Conservation (phyloP, 1,140 invertebrate genomes). For the Trinorchestia longiramus region DNA sequence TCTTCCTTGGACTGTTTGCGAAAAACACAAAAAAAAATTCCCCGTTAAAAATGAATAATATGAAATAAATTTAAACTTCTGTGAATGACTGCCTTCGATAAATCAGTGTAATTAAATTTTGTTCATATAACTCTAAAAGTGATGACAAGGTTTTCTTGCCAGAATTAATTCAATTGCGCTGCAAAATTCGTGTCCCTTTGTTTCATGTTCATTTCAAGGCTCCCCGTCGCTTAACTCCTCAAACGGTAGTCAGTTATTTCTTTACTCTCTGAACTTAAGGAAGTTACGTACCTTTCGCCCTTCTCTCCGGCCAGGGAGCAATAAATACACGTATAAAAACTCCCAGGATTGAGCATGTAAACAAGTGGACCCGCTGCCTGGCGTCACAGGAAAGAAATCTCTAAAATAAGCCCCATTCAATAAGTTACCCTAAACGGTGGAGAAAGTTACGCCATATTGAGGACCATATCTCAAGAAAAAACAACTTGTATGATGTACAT, state of each 20-base stretch:
- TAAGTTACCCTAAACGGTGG: constrained; percentile 47
- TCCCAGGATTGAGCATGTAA: constrained; percentile 13
- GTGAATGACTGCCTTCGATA: too few relatives aligned
- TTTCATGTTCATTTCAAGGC: too few relatives aligned
- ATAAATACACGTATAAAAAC: constrained; percentile 5
- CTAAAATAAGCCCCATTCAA: constrained; percentile 43
- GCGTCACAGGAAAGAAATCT: neutral
- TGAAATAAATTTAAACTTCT: too few relatives aligned
- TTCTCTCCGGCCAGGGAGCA: neutral
- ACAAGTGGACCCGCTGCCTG: neutral
- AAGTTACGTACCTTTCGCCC: neutral
- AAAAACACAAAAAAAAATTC: too few relatives aligned
- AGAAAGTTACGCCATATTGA: constrained; percentile 49
- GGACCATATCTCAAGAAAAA: constrained; percentile 27
- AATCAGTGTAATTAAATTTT: too few relatives aligned
- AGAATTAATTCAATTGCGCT: too few relatives aligned
- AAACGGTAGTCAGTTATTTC: neutral
- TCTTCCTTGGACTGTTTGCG: too few relatives aligned
- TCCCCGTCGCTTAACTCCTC: too few relatives aligned
- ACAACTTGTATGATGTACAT: constrained; percentile 16
- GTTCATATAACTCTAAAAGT: too few relatives aligned
- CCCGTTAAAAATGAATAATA: too few relatives aligned
- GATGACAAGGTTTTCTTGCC: too few relatives aligned
- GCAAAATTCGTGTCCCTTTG: too few relatives aligned
- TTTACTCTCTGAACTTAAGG: neutral